Conservation (phyloP, 2,113 vertebrate genomes). For the Hystrix brachyura region DNA sequence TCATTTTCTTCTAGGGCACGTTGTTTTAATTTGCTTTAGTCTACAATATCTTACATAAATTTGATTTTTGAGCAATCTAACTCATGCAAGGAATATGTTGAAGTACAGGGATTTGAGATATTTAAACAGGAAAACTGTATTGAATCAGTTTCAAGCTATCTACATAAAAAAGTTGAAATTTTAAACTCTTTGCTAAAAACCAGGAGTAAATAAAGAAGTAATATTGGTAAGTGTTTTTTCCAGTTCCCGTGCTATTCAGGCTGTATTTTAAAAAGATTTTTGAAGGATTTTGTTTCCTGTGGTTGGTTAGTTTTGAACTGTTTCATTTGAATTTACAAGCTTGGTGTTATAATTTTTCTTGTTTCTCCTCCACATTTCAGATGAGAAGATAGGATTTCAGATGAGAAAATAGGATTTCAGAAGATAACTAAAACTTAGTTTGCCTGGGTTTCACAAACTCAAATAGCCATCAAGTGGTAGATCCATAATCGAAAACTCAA, state of each 20-base stretch:
- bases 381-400: constrained; percentile 14
- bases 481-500: neutral
- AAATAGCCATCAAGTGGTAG: neutral
- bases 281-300: neutral
- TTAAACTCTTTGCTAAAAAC: neutral
- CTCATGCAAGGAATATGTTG: neutral
- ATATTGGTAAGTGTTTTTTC: constrained; percentile 32
- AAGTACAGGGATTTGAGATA: neutral
- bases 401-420: constrained; percentile 20
- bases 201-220: constrained; percentile 17
- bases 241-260: neutral
- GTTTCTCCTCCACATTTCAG: neutral
- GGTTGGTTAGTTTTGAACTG: constrained; percentile 3
- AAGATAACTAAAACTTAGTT: neutral
- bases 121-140: constrained; percentile 28
- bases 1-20: constrained; percentile 20
- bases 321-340: neutral
- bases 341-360: neutral
- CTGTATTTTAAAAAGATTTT: neutral
- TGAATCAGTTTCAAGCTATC: constrained; percentile 40
- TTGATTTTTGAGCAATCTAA: constrained; percentile 51
- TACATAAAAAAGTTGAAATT: neutral
- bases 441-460: neutral
- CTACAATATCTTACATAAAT: neutral
- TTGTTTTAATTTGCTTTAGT: constrained; percentile 51